phyloP scores from a whole-genome alignment of 2,113 vertebrate species.

The Chaetodon auriga region DNA sequence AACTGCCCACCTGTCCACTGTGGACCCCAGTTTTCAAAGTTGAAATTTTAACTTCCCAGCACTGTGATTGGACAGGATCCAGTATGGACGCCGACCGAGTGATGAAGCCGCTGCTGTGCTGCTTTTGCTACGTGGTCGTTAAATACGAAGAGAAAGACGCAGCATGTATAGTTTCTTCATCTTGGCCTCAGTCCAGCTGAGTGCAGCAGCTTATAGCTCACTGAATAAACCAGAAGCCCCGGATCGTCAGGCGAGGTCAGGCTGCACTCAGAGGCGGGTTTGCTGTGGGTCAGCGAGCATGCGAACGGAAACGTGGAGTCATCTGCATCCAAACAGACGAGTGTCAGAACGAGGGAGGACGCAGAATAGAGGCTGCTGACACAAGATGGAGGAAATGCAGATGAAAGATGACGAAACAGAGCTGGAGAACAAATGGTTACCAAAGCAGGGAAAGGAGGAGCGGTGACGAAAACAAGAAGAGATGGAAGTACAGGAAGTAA shows the following conservation, averaged over 20 bases:
- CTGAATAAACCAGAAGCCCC: constrained; percentile 58
- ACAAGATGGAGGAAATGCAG: constrained; percentile 8
- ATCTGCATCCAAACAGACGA: constrained; percentile 17
- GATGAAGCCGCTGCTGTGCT: too few relatives aligned
- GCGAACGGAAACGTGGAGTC: constrained; percentile 35
- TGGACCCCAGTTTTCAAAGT: too few relatives aligned
- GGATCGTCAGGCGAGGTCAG: constrained; percentile 44
- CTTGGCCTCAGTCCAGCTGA: constrained; percentile 13
- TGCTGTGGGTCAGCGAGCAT: constrained; percentile 33
- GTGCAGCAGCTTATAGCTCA: constrained; percentile 34
- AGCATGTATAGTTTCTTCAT: not conserved
- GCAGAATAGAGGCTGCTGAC: constrained; percentile 11
- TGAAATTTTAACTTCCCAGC: too few relatives aligned
- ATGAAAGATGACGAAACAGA: constrained; percentile 4
- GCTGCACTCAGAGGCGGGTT: constrained; percentile 18
- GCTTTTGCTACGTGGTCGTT: too few relatives aligned
- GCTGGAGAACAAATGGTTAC: not conserved
- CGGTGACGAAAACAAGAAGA: not conserved
- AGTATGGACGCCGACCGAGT: too few relatives aligned
- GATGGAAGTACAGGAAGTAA: not conserved
- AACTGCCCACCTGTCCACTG: too few relatives aligned
- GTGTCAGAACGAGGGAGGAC: not conserved
- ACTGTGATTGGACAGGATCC: too few relatives aligned
- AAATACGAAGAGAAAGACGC: too few relatives aligned
- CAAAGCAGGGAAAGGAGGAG: not conserved